A percentile compares a stretch with the other conserved stretches of the same genome.
Conservation (phyloP, 2,797 vertebrate genomes). For the Coreius guichenoti region DNA sequence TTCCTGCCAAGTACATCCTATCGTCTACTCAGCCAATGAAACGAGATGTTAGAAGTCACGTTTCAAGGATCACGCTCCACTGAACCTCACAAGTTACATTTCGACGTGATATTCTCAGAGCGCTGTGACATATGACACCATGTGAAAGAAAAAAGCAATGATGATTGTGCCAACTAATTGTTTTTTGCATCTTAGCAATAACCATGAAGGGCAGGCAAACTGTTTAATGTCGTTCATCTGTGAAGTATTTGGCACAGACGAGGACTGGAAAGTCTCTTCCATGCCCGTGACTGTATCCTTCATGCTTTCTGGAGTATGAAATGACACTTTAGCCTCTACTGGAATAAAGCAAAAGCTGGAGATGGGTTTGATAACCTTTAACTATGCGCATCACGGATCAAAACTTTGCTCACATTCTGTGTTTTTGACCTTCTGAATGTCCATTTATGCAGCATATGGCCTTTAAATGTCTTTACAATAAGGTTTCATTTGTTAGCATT, state of each 20-base stretch:
- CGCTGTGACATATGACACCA: constrained; percentile 1
- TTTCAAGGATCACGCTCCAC: constrained; percentile 15
- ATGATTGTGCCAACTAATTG: constrained; percentile 39
- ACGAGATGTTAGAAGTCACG: constrained; percentile 3
- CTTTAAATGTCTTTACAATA: neutral
- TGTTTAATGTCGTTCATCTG: constrained; percentile 51
- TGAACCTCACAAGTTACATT: constrained; percentile 36
- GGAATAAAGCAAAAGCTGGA: constrained; percentile 42
- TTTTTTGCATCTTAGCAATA: constrained; percentile 35
- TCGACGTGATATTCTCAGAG: constrained; percentile 13
- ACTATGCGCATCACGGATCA: constrained; percentile 22
- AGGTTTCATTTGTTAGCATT: neutral
- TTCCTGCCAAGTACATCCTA: constrained; percentile 37
- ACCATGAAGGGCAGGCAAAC: constrained; percentile 50
- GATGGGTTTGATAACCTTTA: constrained; percentile 43
- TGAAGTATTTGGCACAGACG: constrained; percentile 41
- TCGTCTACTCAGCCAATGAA: constrained; percentile 27
- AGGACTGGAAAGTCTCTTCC: constrained; percentile 37
- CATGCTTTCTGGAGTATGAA: constrained; percentile 67
- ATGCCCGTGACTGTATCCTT: constrained; percentile 58
- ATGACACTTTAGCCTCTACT: constrained; percentile 54
- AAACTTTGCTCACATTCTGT: neutral
- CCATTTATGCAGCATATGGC: constrained; percentile 41
- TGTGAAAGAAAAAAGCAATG: constrained; percentile 27
- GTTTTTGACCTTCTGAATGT: constrained; percentile 35